Percentiles rank a stretch among this genome's conserved stretches.
Evolutionary conservation across 2,113 vertebrate species (phyloP).

Genomic region (Ginglymostoma cirratum): DNA sequence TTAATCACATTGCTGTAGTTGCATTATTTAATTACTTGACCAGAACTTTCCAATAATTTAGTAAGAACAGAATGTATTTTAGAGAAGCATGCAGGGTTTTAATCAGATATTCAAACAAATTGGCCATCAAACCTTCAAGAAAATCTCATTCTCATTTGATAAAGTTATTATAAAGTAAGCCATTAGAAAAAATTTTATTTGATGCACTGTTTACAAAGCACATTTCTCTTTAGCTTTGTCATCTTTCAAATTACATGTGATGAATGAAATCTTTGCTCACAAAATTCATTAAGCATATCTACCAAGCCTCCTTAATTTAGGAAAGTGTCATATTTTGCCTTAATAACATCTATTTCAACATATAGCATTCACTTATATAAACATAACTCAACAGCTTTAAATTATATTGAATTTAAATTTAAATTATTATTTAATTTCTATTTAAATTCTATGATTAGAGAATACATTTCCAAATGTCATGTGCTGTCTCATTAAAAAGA

Average conservation of each 20-base stretch:
- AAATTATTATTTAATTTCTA: no score
- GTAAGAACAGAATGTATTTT: background rate
- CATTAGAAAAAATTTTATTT: background rate
- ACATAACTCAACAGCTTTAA: background rate
- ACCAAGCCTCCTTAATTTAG: background rate
- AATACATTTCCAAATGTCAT: background rate
- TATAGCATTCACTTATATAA: background rate
- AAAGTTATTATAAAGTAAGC: background rate
- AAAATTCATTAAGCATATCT: background rate
- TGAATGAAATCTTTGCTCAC: background rate
- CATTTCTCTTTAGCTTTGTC: background rate
- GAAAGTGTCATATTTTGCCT: background rate
- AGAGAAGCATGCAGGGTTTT: background rate
- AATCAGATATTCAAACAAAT: background rate
- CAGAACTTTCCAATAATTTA: background rate
- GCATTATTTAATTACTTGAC: background rate
- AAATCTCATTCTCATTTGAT: background rate
- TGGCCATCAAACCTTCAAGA: background rate
- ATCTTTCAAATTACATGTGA: background rate
- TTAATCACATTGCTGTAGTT: background rate
- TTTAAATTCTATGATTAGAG: background rate
- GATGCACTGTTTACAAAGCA: background rate
- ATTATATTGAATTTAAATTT: background rate
- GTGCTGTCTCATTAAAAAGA: background rate
- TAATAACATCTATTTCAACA: background rate